Evolutionary conservation across 2,113 vertebrate species (phyloP).

Genomic region (Macheiramphus alcinus): DNA sequence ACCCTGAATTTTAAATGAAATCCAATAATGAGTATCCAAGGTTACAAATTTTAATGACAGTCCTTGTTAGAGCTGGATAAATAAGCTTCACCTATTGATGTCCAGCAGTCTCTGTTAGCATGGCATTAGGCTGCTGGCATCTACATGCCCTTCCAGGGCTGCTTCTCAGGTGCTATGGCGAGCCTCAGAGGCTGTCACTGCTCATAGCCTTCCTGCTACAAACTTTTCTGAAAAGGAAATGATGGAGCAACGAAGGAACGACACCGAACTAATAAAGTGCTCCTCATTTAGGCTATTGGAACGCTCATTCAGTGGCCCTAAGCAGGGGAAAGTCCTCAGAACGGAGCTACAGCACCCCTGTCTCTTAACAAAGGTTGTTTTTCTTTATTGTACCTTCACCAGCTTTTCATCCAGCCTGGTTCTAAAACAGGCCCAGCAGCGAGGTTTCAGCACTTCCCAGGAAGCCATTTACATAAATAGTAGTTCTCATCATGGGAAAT

Average conservation of each 20-base stretch:
- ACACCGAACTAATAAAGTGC: not conserved
- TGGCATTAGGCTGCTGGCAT: not conserved
- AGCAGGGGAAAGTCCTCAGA: not conserved
- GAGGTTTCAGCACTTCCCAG: not conserved
- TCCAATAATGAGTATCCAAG: fast-evolving
- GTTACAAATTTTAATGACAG: not conserved
- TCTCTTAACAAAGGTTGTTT: not conserved
- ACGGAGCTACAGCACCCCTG: not conserved
- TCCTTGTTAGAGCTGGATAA: not conserved
- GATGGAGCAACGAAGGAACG: not conserved
- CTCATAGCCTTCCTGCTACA: not conserved
- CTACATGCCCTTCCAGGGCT: not conserved
- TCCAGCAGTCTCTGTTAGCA: not conserved
- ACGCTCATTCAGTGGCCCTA: not conserved
- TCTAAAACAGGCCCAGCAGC: not conserved
- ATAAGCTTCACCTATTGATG: not conserved
- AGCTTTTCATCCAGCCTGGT: not conserved
- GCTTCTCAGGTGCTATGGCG: not conserved
- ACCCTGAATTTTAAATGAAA: not conserved
- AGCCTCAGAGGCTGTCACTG: not conserved
- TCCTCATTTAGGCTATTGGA: not conserved
- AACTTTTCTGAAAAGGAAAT: not conserved
- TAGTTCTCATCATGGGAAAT: not conserved
- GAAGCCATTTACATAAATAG: not conserved
- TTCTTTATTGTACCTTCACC: not conserved